These are phyloP conservation scores for Trogon melanurus DNA, from an alignment of 2,113 vertebrate genomes.

Conservation along the genomic window DNA sequence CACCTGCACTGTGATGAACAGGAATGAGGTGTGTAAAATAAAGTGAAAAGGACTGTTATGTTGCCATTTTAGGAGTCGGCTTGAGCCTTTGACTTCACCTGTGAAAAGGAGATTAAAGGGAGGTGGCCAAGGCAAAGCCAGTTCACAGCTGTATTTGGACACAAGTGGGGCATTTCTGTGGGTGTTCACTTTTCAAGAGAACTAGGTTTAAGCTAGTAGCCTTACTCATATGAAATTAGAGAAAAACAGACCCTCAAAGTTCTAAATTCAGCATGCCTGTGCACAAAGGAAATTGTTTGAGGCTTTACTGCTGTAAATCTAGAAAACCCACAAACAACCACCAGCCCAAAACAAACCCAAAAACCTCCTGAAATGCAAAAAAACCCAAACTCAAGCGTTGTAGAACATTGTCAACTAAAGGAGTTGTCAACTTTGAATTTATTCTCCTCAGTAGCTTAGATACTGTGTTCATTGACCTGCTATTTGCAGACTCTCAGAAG, in stretches of 20 bases:
- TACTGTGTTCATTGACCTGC: neutral
- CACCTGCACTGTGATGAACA: neutral
- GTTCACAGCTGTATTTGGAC: neutral
- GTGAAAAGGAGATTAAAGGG: neutral
- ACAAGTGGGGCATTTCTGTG: neutral
- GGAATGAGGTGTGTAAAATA: rapidly evolving
- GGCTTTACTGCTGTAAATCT: neutral
- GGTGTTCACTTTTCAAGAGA: neutral
- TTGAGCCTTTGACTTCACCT: neutral
- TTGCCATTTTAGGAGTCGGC: neutral
- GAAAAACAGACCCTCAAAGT: neutral
- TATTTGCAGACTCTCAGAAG: neutral
- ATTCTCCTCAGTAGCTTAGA: neutral
- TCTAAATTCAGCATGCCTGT: neutral
- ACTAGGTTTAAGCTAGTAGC: neutral
- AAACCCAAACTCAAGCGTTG: neutral
- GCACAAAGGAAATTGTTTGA: neutral
- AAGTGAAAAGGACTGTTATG: neutral
- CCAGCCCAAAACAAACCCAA: neutral
- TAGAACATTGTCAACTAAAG: neutral
- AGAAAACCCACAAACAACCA: neutral
- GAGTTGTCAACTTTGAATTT: neutral
- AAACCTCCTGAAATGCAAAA: neutral
- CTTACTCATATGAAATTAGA: neutral
- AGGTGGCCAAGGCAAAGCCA: neutral